Conservation (phyloP, 2,888 invertebrate species). For the Syritta pipiens region DNA sequence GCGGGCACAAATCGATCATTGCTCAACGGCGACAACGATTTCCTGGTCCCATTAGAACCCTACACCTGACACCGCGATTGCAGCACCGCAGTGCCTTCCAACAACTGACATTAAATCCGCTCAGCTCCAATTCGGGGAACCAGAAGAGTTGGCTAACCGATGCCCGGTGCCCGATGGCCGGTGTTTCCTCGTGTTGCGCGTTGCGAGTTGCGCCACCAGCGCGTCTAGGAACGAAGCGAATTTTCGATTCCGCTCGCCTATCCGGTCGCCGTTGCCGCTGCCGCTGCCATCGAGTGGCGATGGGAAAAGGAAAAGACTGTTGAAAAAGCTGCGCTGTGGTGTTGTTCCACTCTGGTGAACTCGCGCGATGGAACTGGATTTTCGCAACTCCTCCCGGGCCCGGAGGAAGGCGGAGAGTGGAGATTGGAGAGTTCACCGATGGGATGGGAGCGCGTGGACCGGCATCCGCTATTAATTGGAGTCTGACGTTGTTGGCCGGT, state of each 20-base stretch:
- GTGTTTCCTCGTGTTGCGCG: constrained; percentile 13
- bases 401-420: neutral
- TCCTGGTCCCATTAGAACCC: constrained; percentile 65
- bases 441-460: constrained; percentile 58
- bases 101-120: constrained; percentile 50
- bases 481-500: constrained; percentile 62
- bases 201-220: constrained; percentile 34
- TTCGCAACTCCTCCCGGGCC: constrained; percentile 54
- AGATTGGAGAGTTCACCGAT: constrained; percentile 23
- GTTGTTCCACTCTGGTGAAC: constrained; percentile 61
- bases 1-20: constrained; percentile 58
- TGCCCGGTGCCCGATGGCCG: neutral
- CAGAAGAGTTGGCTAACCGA: constrained; percentile 61
- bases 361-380: constrained; percentile 54
- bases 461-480: constrained; percentile 69
- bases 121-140: constrained; percentile 53
- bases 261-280: constrained; percentile 54
- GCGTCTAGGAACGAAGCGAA: constrained; percentile 24
- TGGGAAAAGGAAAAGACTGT: constrained; percentile 42
- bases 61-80: constrained; percentile 52
- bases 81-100: constrained; percentile 50
- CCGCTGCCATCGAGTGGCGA: constrained; percentile 7
- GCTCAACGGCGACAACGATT: constrained; percentile 57
- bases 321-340: no score
- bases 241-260: constrained; percentile 55